Evolutionary conservation across 2,797 vertebrate genomes (phyloP), one percentile per base, ranked within the genome.

Genomic region (Karalla daura): DNA sequence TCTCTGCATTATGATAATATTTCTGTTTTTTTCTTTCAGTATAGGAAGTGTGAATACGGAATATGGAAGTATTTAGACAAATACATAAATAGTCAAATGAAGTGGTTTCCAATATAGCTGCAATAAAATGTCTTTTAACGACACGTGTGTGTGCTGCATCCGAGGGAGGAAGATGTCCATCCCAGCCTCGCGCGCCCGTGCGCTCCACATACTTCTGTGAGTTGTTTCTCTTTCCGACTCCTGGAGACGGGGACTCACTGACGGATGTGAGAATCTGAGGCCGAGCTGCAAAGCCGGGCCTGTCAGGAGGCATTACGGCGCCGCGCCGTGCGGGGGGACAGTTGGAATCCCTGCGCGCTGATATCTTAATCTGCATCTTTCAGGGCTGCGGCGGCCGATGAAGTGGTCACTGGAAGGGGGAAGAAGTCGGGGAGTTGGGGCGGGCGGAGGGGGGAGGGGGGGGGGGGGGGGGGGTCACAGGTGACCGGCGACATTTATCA

Each of bases 261-360:
- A 90, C 61, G 81, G 85, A 91, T 88, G 83, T 80, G 75, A 79
- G 85, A 88, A 89, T 43, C 75, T 61, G 76, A 85, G 66, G 76
- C 61, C 83, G 37, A 69, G 28, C 66, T 51, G 50, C 74, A 92
- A 89, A 92, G 85, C 93, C 79, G 53, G n/a, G 54, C 76, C 90
- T 93, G 92, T 94, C 92, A 93, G 85, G 84, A 91, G 78, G 89
- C 74, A 91, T 93, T 91, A 92, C 78, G 71, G 74, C 83, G 56
- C 75, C 25, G 17, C 15, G 70, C 74, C 65, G 71, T 75, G 75
- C 76, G 58, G 74, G 61, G 71, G 83, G 74, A 89, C 81, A 80
- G 78, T 81, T 78, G 87, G 84, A 91, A 92, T 91, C 91, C 81
- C 73, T 74, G 62, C 62, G 47, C 70, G 66, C 70, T 77, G 86